Base-by-base conservation (phyloP, 1,140 invertebrate genomes). In the Platyscapa corneri region DNA sequence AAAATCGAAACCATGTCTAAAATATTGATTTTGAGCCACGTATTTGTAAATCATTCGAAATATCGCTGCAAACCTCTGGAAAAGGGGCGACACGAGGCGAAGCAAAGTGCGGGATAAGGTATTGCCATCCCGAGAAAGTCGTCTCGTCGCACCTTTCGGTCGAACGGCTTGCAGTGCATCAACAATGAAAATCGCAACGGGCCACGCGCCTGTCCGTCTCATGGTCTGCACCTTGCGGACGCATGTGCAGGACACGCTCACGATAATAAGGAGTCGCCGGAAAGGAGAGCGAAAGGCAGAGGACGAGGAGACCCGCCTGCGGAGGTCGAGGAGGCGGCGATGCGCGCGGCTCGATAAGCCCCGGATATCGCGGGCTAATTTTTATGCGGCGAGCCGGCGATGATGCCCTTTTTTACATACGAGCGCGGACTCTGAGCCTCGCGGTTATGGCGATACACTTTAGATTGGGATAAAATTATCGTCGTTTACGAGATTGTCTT, bases 391-490 rank as follows among this genome's bases (percentile, higher is more conserved):
- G 53, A 83, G 39, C 7, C 70, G 82, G 56, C 27, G 72, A 75
- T 76, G 82, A 18, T 18, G 56, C 27, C 70, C 27, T 65, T 83
- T 42, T 83, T 83, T 83, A 46, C 65, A 34, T 83, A 34, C n/a
- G 56, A 75, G 72, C 67, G 6, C 20, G 72, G 39, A 67, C 67
- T 39, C 37, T 18, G 56, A 83, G 84, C 67, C 84, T 81, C 53
- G 60, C 49, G 53, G 74, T 37, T 10, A 67, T 70, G 30, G 53
- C 79, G 85, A 86, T 86, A 82, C 85, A 77, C 74, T 86, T 82
- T 76, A 86, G 85, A 86, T 86, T 86, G 82, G 85, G 60, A 60
- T 49, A 39, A 83, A 86, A 83, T 86, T 82, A 82, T 86, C 84
- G 70, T 65, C 84, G 49, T 85, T 81, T 80, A 79, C 20, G 37